These are phyloP conservation scores for Dasypus novemcinctus DNA, from an alignment of 2,113 vertebrate species.

Conservation along the genomic window DNA sequence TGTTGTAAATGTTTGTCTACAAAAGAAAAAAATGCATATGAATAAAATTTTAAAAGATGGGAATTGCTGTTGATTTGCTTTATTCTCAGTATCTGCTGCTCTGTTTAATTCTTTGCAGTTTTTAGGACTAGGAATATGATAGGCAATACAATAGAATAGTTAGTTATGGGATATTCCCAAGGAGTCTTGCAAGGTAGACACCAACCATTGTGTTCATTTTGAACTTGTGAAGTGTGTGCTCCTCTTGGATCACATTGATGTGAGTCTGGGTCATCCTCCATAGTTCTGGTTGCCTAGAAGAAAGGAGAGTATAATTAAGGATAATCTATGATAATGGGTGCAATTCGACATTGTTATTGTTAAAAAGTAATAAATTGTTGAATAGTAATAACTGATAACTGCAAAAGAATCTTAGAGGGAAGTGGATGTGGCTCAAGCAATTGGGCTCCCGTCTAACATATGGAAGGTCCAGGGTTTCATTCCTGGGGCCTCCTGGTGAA, in stretches of 20 bases:
- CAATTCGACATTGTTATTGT: background rate
- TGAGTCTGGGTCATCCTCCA: background rate
- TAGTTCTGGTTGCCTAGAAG: background rate
- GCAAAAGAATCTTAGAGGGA: background rate
- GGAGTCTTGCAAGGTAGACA: background rate
- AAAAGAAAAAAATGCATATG: conserved; percentile 53
- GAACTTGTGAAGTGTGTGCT: background rate
- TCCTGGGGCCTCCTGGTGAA: too few species aligned
- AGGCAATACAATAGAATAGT: background rate
- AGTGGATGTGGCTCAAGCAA: too few species aligned
- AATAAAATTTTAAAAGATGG: conserved; percentile 27
- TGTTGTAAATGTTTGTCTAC: conserved; percentile 50
- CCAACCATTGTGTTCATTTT: background rate
- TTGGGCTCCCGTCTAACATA: too few species aligned
- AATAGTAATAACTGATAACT: background rate
- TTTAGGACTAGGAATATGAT: background rate
- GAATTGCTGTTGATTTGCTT: background rate
- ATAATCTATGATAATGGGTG: background rate
- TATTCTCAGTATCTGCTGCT: background rate
- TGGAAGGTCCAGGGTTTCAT: too few species aligned
- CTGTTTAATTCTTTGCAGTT: background rate
- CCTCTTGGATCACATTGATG: background rate
- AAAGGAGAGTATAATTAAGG: background rate
- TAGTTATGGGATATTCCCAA: background rate
- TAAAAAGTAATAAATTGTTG: background rate